Percentiles rank a stretch among this genome's conserved stretches.
Evolutionary conservation across 2,113 vertebrate genomes (phyloP).

Genomic region (Mobula hypostoma): DNA sequence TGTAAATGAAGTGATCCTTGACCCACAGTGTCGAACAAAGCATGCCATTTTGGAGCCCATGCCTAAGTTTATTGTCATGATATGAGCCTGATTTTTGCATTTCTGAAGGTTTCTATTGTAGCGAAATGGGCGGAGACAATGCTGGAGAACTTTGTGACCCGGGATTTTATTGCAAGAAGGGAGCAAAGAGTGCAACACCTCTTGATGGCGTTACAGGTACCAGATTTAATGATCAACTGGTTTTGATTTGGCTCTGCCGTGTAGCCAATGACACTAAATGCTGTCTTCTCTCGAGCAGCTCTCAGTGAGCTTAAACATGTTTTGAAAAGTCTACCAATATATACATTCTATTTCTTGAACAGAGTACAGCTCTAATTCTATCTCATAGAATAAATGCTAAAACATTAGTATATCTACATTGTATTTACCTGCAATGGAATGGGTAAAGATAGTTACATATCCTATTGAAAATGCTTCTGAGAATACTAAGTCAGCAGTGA

Average conservation of each 20-base stretch:
- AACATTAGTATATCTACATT: background rate
- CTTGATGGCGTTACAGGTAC: slow-evolving; percentile 10
- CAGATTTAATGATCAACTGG: background rate
- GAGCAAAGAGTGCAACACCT: background rate
- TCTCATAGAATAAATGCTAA: background rate
- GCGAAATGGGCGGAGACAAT: background rate
- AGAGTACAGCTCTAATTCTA: background rate
- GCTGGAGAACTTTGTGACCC: background rate
- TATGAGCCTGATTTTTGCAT: background rate
- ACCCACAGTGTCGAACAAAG: background rate
- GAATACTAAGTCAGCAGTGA: background rate
- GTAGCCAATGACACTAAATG: background rate
- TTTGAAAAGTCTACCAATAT: background rate
- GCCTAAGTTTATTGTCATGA: background rate
- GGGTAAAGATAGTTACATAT: background rate
- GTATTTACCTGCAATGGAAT: background rate
- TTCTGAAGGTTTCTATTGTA: slow-evolving; percentile 20
- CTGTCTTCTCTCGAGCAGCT: background rate
- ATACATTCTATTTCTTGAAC: background rate
- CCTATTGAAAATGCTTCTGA: background rate
- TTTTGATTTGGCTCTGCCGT: background rate
- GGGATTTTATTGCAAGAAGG: background rate
- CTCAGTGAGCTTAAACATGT: background rate
- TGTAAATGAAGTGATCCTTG: background rate
- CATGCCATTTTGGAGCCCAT: no score